Conservation (phyloP, 2,113 vertebrate genomes). For the Pholis gunnellus region DNA sequence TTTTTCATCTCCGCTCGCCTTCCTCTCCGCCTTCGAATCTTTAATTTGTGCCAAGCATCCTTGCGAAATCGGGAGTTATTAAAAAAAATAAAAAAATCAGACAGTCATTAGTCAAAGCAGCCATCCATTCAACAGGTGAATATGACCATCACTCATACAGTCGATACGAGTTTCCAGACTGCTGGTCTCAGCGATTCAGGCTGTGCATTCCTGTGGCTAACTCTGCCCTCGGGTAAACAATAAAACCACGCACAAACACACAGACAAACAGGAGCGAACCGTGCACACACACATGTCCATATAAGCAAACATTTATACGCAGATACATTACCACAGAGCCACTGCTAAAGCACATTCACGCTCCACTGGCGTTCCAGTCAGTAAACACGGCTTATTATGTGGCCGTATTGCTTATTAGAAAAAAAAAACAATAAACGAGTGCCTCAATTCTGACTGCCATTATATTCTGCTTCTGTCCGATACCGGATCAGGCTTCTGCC, state of each 20-base stretch:
- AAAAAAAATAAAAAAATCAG: slow-evolving; percentile 64
- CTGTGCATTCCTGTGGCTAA: neutral
- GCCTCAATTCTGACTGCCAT: slow-evolving; percentile 22
- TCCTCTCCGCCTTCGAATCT: slow-evolving; percentile 24
- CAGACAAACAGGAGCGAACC: too few species aligned
- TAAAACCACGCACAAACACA: neutral
- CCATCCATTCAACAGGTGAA: slow-evolving; percentile 79
- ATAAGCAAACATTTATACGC: neutral
- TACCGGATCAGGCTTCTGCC: neutral
- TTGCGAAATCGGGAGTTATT: slow-evolving; percentile 63
- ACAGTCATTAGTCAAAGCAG: slow-evolving; percentile 74
- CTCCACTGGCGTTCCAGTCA: neutral
- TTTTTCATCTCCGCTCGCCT: slow-evolving; percentile 40
- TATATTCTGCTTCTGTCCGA: slow-evolving; percentile 2
- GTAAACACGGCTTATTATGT: slow-evolving; percentile 2
- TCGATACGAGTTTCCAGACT: slow-evolving; percentile 56
- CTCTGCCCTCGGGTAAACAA: slow-evolving; percentile 36
- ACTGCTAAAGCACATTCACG: neutral
- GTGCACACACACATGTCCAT: neutral
- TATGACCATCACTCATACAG: slow-evolving; percentile 74
- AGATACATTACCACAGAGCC: slow-evolving; percentile 23
- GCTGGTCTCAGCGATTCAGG: neutral
- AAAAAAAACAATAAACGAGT: neutral
- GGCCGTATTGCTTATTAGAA: neutral
- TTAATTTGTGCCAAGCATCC: slow-evolving; percentile 52